phyloP scores from a whole-genome alignment of 2,797 vertebrate species.

The Lepilemur ruficaudatus region DNA sequence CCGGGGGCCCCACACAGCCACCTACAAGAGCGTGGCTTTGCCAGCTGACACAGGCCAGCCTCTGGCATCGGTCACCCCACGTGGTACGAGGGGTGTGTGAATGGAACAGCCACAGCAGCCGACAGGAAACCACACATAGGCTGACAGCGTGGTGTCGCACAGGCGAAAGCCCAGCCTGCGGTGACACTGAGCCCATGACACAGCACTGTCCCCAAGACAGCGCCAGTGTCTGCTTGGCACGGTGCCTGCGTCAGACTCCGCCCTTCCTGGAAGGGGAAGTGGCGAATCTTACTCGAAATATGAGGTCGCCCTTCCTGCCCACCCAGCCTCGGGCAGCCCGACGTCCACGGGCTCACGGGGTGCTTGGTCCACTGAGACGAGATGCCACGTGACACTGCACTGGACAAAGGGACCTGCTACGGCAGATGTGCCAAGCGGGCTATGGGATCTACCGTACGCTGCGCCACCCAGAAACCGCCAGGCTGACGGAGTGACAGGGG shows the following conservation, averaged over 20 bases:
- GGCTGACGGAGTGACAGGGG: fast-evolving
- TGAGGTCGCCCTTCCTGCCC: neutral
- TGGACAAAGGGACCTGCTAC: neutral
- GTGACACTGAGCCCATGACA: fast-evolving
- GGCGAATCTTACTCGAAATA: fast-evolving
- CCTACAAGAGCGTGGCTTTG: fast-evolving
- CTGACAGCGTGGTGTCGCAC: fast-evolving
- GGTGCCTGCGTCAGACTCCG: fast-evolving
- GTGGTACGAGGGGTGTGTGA: fast-evolving
- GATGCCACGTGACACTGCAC: fast-evolving
- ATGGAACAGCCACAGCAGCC: no score
- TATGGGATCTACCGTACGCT: fast-evolving
- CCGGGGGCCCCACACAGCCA: fast-evolving
- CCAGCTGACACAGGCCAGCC: neutral
- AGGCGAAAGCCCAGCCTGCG: fast-evolving
- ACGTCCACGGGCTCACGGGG: neutral
- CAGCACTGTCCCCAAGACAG: neutral
- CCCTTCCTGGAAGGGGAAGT: neutral
- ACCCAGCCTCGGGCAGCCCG: neutral
- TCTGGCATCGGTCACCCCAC: fast-evolving
- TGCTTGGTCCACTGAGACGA: no score
- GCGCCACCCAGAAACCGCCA: fast-evolving
- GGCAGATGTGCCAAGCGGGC: neutral
- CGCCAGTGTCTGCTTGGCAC: fast-evolving
- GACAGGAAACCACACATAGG: fast-evolving